These are phyloP conservation scores for Tetranychus piercei DNA, from an alignment of 2,888 invertebrate genomes.

Conservation along the genomic window DNA sequence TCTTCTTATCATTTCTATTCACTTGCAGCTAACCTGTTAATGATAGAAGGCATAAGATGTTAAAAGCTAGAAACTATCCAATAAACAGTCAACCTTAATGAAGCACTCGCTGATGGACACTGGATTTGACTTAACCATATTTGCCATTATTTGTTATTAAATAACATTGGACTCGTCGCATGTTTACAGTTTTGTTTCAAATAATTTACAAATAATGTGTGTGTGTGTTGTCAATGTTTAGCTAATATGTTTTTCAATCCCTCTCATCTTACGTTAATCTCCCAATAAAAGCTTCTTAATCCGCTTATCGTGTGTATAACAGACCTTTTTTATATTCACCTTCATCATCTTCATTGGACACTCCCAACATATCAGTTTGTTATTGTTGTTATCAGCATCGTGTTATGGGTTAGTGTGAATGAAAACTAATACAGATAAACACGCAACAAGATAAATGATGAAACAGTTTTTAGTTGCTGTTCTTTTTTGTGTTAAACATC, in stretches of 20 bases:
- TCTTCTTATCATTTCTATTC: neutral
- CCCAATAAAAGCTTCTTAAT: neutral
- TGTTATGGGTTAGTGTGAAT: neutral
- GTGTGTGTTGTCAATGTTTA: too few relatives aligned
- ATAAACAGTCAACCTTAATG: too few relatives aligned
- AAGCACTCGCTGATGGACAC: too few relatives aligned
- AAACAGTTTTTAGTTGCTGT: neutral
- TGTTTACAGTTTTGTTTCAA: too few relatives aligned
- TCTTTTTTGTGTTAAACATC: too few relatives aligned
- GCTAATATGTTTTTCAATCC: too few relatives aligned
- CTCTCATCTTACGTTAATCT: neutral
- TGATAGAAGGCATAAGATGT: too few relatives aligned
- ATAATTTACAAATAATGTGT: too few relatives aligned
- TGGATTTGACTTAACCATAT: too few relatives aligned
- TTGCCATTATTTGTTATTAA: too few relatives aligned
- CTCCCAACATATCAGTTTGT: neutral
- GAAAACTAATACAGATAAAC: neutral
- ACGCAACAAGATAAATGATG: neutral
- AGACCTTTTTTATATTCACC: conserved; percentile 2
- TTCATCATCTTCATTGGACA: neutral
- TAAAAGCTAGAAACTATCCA: too few relatives aligned
- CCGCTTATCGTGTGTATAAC: neutral
- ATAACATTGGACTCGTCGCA: too few relatives aligned
- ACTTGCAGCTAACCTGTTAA: neutral
- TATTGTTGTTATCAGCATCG: neutral